These are phyloP conservation scores for Chrysodeixis includens DNA, from an alignment of 2,888 invertebrate genomes.

Conservation along the genomic window DNA sequence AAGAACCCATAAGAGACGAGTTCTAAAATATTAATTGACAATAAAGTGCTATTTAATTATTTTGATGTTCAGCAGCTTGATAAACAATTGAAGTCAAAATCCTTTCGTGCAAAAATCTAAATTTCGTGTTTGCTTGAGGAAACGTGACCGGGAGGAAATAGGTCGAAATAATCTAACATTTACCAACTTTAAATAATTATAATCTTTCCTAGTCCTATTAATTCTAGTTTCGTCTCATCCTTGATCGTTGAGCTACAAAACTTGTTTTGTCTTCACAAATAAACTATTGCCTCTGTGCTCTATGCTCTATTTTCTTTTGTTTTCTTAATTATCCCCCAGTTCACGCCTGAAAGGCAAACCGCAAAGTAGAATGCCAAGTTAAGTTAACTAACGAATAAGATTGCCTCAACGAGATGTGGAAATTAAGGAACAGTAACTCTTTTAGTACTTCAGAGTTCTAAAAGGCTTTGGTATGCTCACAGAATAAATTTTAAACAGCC, in stretches of 20 bases:
- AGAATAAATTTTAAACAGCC: conserved; percentile 33
- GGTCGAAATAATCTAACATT: not conserved
- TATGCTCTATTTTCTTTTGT: not conserved
- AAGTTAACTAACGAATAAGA: conserved; percentile 30
- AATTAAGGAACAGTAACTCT: conserved; percentile 22
- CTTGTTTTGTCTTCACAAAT: not conserved
- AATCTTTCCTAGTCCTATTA: not conserved
- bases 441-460: conserved; percentile 15
- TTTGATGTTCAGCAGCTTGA: too few relatives aligned
- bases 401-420: conserved; percentile 26
- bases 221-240: not conserved
- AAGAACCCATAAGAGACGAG: too few relatives aligned
- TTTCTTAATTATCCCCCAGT: conserved; percentile 6
- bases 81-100: not conserved
- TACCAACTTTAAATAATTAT: not conserved
- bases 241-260: not conserved
- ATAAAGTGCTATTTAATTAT: too few relatives aligned
- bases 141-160: not conserved
- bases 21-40: too few relatives aligned
- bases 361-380: conserved; percentile 8
- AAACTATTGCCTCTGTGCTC: not conserved
- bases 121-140: not conserved
- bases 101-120: not conserved
- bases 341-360: not conserved
- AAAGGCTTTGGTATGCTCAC: conserved; percentile 22